Evolutionary conservation across 30 jellyfish, hydroid and myxozoan species (phyloP).

Genomic region (Turritopsis dohrnii): DNA sequence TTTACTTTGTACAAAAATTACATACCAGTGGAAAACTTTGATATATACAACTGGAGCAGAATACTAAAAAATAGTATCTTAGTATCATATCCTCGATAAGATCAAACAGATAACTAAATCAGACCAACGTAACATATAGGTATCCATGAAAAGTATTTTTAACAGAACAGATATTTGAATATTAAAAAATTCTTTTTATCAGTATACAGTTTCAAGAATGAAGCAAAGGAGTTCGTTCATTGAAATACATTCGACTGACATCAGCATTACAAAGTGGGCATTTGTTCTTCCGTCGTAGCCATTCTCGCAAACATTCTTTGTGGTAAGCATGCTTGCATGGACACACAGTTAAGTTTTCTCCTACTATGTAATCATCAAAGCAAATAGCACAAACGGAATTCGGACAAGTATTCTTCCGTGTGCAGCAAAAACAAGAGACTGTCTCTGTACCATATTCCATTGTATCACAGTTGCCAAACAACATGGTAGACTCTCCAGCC

Average conservation of each 20-base stretch:
- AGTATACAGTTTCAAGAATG: background rate
- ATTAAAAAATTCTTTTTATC: too few species aligned
- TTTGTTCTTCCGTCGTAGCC: conserved; percentile 6
- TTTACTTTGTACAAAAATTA: too few species aligned
- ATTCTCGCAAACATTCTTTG: conserved; percentile 3
- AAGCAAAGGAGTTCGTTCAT: conserved; percentile 6
- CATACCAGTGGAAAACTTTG: too few species aligned
- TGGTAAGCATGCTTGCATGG: conserved; percentile 17
- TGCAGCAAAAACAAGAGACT: background rate
- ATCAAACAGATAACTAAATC: too few species aligned
- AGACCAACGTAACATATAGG: too few species aligned
- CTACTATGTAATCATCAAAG: conserved; percentile 13
- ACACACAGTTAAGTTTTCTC: conserved; percentile 13
- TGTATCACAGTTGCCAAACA: background rate
- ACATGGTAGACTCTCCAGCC: background rate
- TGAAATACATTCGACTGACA: background rate
- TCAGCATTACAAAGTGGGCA: conserved; percentile 19
- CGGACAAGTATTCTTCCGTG: background rate
- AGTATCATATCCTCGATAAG: too few species aligned
- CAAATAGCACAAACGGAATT: conserved; percentile 16
- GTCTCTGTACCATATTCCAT: background rate
- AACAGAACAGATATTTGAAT: background rate
- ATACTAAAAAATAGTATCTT: too few species aligned
- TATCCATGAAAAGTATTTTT: background rate
- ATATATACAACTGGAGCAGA: too few species aligned